phyloP scores from a whole-genome alignment of 2,888 invertebrate species.

The Torymus auratus region DNA sequence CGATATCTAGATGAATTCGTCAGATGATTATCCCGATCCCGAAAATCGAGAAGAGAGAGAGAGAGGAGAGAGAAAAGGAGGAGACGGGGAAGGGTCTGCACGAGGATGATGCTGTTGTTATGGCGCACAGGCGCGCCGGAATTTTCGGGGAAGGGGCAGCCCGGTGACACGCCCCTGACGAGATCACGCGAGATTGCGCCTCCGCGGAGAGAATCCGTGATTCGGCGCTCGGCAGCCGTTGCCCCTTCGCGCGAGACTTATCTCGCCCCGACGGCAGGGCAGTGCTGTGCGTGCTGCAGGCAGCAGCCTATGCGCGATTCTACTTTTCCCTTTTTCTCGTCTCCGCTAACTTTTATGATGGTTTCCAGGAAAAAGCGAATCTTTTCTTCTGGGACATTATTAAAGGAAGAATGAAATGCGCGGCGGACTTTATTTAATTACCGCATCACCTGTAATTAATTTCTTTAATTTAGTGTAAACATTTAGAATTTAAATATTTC shows the following conservation, averaged over 20 bases:
- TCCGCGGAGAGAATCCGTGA: conserved; percentile 42
- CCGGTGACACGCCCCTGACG: conserved; percentile 67
- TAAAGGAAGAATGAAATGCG: too few relatives aligned
- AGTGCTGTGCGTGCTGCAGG: too few relatives aligned
- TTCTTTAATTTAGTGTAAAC: too few relatives aligned
- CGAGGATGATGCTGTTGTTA: conserved; percentile 70
- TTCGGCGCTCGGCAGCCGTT: conserved; percentile 35
- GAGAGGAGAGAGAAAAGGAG: conserved; percentile 13
- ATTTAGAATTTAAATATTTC: too few relatives aligned
- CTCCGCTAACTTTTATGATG: too few relatives aligned
- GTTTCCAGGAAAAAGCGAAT: too few relatives aligned
- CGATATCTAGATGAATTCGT: conserved; percentile 75
- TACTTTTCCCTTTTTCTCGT: conserved; percentile 1
- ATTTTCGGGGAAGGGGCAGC: conserved; percentile 55
- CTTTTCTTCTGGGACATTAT: too few relatives aligned
- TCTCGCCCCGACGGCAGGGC: too few relatives aligned
- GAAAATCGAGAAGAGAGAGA: conserved; percentile 53
- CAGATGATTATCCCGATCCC: conserved; percentile 71
- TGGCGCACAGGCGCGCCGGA: conserved; percentile 60
- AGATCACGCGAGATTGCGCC: conserved; percentile 64
- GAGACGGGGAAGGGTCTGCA: conserved; percentile 32
- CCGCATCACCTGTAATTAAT: too few relatives aligned
- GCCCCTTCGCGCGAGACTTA: background rate
- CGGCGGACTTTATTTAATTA: too few relatives aligned
- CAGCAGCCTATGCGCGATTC: background rate